Percentiles rank a stretch among this genome's conserved stretches.
Evolutionary conservation across 2,113 vertebrate species (phyloP).

Genomic region (Axis porcinus): DNA sequence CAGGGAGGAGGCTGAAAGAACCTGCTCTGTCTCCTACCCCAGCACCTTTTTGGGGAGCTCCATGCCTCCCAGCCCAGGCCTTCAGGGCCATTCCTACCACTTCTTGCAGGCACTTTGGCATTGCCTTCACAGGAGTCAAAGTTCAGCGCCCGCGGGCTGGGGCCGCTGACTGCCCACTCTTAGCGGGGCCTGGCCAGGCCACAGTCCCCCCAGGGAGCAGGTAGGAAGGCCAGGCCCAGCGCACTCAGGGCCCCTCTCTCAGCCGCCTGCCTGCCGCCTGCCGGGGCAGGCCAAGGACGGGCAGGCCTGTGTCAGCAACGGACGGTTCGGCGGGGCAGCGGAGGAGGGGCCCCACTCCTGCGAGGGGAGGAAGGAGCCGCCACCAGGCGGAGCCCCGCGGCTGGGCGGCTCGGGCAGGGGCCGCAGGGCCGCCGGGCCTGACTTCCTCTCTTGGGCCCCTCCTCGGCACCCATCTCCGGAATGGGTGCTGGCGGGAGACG

Average conservation of each 20-base stretch:
- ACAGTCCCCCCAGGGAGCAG: not conserved
- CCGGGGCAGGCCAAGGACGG: constrained; percentile 60
- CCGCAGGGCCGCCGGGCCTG: not conserved
- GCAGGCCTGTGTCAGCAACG: constrained; percentile 70
- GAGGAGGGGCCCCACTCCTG: constrained; percentile 34
- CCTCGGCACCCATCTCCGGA: not conserved
- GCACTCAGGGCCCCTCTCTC: not conserved
- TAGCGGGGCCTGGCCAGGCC: not conserved
- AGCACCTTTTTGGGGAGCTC: not conserved
- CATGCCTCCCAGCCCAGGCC: not conserved
- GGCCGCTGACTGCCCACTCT: not conserved
- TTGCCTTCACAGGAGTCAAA: not conserved
- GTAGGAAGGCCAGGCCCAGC: not conserved
- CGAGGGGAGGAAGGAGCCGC: not conserved
- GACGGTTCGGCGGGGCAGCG: not conserved
- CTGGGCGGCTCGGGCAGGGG: not conserved
- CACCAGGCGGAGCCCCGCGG: not conserved
- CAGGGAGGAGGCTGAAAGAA: not conserved
- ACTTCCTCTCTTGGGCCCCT: not conserved
- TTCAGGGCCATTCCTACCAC: not conserved
- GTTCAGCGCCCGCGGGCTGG: not conserved
- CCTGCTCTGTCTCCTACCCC: not conserved
- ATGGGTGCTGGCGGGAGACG: not conserved
- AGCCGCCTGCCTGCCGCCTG: not conserved
- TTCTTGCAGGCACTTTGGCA: not conserved